Percentiles rank a stretch among this genome's conserved stretches.
Conservation (phyloP, 2,888 invertebrate species). For the Thecocarcelia acutangulata region DNA sequence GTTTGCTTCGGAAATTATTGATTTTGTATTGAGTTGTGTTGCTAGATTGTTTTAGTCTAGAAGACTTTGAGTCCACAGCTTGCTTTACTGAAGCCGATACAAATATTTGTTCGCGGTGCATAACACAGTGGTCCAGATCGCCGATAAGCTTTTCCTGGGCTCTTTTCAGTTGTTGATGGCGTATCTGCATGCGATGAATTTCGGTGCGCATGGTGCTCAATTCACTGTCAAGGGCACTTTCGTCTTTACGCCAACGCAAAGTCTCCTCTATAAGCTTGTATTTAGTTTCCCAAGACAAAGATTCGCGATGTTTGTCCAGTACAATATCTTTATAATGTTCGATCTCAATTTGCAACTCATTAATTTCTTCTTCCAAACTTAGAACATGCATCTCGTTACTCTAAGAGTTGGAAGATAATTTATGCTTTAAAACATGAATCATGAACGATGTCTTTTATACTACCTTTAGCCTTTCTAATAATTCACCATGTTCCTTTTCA, state of each 20-base stretch:
- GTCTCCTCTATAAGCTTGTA: slow-evolving; percentile 88
- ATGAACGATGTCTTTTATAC: neutral
- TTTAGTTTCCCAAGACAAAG: slow-evolving; percentile 91
- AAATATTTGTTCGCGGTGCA: slow-evolving; percentile 85
- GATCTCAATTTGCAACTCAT: slow-evolving; percentile 86
- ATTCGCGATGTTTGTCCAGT: slow-evolving; percentile 86
- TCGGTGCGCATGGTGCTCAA: slow-evolving; percentile 89
- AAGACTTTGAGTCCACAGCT: slow-evolving; percentile 34
- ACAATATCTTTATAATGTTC: slow-evolving; percentile 82
- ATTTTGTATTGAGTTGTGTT: slow-evolving; percentile 83
- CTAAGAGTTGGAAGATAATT: neutral
- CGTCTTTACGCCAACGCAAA: slow-evolving; percentile 86
- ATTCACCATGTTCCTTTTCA: slow-evolving; percentile 82
- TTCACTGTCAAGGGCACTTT: slow-evolving; percentile 86
- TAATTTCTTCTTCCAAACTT: slow-evolving; percentile 86
- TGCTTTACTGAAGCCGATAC: slow-evolving; percentile 81
- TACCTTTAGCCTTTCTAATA: slow-evolving; percentile 83
- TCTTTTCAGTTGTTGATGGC: slow-evolving; percentile 78
- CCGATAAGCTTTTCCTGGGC: slow-evolving; percentile 82
- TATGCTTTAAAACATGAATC: neutral
- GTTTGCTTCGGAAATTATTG: slow-evolving; percentile 84
- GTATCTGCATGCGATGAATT: slow-evolving; percentile 91
- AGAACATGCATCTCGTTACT: slow-evolving; percentile 86
- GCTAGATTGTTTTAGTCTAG: slow-evolving; percentile 42
- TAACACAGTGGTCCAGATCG: slow-evolving; percentile 86